A percentile compares a stretch with the other conserved stretches of the same genome.
Evolutionary conservation across 2,888 invertebrate genomes (phyloP).

Genomic region (Orthosia incerta): DNA sequence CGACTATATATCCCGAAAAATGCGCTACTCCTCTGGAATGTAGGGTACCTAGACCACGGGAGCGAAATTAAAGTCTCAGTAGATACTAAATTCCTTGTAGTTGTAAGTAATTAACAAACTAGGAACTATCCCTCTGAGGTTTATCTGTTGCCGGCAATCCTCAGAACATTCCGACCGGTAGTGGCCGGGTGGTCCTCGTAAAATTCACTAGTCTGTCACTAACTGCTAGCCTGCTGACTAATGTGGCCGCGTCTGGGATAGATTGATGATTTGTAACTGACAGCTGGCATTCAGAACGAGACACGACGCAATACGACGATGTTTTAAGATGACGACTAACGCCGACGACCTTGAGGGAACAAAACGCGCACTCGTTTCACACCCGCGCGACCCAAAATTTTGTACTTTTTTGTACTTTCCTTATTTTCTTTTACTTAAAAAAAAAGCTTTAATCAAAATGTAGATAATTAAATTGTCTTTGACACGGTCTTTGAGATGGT

Average conservation of each 20-base stretch:
- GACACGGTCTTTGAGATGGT: no score
- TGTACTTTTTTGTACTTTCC: no score
- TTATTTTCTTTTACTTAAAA: no score
- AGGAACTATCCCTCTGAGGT: constrained; percentile 28
- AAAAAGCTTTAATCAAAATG: no score
- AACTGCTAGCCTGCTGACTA: constrained; percentile 37
- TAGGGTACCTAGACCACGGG: no score
- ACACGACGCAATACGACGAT: background rate
- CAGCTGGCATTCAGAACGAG: background rate
- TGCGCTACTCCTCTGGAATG: no score
- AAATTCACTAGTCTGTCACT: constrained; percentile 42
- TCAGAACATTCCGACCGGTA: constrained; percentile 23
- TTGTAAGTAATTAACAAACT: constrained; percentile 23
- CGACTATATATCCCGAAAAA: background rate
- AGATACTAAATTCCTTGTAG: constrained; percentile 8
- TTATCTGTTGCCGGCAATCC: constrained; percentile 31
- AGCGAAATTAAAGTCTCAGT: background rate
- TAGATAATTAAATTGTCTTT: no score
- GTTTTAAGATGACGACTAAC: no score
- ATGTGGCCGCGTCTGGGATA: constrained; percentile 30
- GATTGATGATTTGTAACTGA: constrained; percentile 26
- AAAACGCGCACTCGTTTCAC: no score
- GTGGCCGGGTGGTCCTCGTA: constrained; percentile 34
- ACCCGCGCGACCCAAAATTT: no score
- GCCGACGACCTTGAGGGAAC: no score